Evolutionary conservation across 2,113 vertebrate genomes (phyloP).

Genomic region (Centropus unirufus): DNA sequence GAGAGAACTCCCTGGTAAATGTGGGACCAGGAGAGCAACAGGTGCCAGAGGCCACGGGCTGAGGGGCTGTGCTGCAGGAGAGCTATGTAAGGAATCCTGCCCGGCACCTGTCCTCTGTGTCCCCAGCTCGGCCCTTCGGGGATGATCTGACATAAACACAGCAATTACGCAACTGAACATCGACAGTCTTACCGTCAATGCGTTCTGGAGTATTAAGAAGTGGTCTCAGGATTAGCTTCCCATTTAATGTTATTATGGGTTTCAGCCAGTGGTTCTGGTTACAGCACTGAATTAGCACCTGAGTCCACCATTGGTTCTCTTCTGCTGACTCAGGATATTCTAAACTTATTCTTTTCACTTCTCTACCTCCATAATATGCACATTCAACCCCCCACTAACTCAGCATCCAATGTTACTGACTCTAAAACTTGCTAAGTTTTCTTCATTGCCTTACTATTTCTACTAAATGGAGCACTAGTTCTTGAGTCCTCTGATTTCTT

Average conservation of each 20-base stretch:
- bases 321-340: not conserved
- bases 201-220: not conserved
- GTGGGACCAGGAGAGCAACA: not conserved
- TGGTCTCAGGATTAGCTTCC: not conserved
- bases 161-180: not conserved
- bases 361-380: not conserved
- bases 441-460: not conserved
- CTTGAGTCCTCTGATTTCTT: not conserved
- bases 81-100: slow-evolving; percentile 35
- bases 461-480: not conserved
- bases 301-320: not conserved
- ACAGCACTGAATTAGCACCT: not conserved
- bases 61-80: not conserved
- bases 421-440: not conserved
- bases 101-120: not conserved
- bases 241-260: not conserved
- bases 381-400: not conserved
- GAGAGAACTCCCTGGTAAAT: not conserved
- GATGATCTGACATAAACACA: not conserved
- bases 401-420: not conserved
- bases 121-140: not conserved
- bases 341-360: not conserved
- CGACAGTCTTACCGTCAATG: not conserved
- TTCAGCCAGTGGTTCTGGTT: not conserved
- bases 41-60: slow-evolving; percentile 9